Evolutionary conservation across 2,888 invertebrate genomes (phyloP).

Genomic region (Graphium colonna): DNA sequence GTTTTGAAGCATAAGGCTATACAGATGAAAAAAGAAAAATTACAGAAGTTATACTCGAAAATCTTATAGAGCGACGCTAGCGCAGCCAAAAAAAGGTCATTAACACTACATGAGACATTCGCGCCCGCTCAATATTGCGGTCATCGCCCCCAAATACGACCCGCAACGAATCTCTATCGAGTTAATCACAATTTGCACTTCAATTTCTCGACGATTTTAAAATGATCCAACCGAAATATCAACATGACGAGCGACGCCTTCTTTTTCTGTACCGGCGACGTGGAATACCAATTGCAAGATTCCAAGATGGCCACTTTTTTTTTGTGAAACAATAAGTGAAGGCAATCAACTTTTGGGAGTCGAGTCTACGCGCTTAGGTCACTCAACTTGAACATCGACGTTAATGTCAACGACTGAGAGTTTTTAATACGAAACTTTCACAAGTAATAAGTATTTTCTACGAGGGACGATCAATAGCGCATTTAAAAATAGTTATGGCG

Average conservation of each 20-base stretch:
- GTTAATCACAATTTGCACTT: slow-evolving; percentile 18
- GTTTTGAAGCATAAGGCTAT: slow-evolving; percentile 17
- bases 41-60: too few species aligned
- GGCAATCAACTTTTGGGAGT: slow-evolving; percentile 39
- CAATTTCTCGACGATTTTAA: slow-evolving; percentile 14
- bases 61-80: slow-evolving; percentile 43
- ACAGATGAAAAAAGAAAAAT: slow-evolving; percentile 22
- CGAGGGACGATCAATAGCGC: slow-evolving; percentile 2
- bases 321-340: slow-evolving; percentile 37
- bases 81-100: slow-evolving; percentile 76
- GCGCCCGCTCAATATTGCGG: slow-evolving; percentile 76
- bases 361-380: slow-evolving; percentile 41
- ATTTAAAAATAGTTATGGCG: slow-evolving; percentile 12
- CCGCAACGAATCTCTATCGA: slow-evolving; percentile 35
- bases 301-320: slow-evolving; percentile 25
- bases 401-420: slow-evolving; percentile 41
- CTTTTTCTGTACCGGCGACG: too few species aligned
- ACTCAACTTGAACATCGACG: slow-evolving; percentile 44
- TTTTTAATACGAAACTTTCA: slow-evolving; percentile 40
- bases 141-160: slow-evolving; percentile 69
- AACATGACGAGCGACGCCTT: too few species aligned
- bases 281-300: background rate
- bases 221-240: background rate
- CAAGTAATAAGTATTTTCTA: slow-evolving; percentile 28
- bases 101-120: slow-evolving; percentile 78